Evolutionary conservation across 2,797 vertebrate genomes (phyloP).

Genomic region (Taeniopygia guttata): DNA sequence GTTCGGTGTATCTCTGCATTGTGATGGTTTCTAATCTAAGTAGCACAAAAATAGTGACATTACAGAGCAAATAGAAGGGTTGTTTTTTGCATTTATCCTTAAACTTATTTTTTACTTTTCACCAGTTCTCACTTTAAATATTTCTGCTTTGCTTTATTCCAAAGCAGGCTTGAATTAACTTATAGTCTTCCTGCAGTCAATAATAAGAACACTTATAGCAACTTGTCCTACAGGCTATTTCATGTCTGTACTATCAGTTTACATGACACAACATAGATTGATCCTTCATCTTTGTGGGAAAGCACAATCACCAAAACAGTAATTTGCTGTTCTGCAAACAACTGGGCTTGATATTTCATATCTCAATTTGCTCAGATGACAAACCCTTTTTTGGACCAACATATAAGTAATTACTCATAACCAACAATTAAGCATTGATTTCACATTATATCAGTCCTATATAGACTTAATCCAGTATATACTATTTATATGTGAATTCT

Average conservation of each 20-base stretch:
- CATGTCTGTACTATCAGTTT: neutral
- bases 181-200: neutral
- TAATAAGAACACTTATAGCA: neutral
- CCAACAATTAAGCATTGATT: neutral
- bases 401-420: neutral
- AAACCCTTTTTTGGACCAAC: neutral
- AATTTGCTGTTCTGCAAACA: neutral
- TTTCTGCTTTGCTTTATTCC: neutral
- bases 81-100: neutral
- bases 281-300: neutral
- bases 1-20: neutral
- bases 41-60: neutral
- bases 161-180: neutral
- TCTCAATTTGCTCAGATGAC: neutral
- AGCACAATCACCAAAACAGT: neutral
- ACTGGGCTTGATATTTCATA: neutral
- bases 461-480: neutral
- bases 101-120: neutral
- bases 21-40: neutral
- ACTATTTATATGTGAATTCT: neutral
- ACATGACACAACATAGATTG: neutral
- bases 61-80: neutral
- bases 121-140: neutral
- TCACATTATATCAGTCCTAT: neutral
- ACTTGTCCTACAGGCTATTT: neutral